Base-by-base conservation (phyloP, 2,888 invertebrate species). In the Phyto melanocephala region DNA sequence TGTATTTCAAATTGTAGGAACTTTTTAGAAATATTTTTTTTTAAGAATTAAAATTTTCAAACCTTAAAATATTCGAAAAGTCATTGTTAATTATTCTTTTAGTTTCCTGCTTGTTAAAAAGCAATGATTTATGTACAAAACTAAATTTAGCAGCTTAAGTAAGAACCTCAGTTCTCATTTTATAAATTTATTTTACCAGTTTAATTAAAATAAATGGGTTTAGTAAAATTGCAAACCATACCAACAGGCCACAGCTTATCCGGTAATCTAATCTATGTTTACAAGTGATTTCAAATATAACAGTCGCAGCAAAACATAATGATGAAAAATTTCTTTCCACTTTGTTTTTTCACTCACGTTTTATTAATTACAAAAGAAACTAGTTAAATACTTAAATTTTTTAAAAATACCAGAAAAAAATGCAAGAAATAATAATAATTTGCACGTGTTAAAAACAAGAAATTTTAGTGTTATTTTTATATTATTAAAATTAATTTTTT, bases 201-300 rank as follows among this genome's bases (percentile, higher is more conserved):
- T 67, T 75, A 75, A 75, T 75, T 75, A 75, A 75, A 75, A 56
- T 22, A 60, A 52, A 60, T 52, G 13, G 33, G n/a, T n/a, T 45
- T 33, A 56, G 20, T 24, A 20, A 20, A 35, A 33, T 11, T 28
- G n/a, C n/a, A n/a, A n/a, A n/a, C n/a, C n/a, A n/a, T n/a, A n/a
- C n/a, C n/a, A n/a, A n/a, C n/a, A n/a, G n/a, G n/a, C n/a, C 6
- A 28, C 6, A 28, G 6, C 28, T 74, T 54, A 71, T 79, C 78
- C 22, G 20, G 17, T 47, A 63, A 72, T 67, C 50, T 52, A 20
- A 72, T 65, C 65, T 67, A 15, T 15, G 17, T 65, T 65, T 35
- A 62, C 40, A 60, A 15, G 33, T 56, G 63, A 24, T 63, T 78
- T 42, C 10, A 60, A 47, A 37, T 17, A 52, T 15, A 35, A n/a